Evolutionary conservation across 2,888 invertebrate species (phyloP), one percentile per base, ranked within the genome.

Genomic region (Blomia tropicalis): DNA sequence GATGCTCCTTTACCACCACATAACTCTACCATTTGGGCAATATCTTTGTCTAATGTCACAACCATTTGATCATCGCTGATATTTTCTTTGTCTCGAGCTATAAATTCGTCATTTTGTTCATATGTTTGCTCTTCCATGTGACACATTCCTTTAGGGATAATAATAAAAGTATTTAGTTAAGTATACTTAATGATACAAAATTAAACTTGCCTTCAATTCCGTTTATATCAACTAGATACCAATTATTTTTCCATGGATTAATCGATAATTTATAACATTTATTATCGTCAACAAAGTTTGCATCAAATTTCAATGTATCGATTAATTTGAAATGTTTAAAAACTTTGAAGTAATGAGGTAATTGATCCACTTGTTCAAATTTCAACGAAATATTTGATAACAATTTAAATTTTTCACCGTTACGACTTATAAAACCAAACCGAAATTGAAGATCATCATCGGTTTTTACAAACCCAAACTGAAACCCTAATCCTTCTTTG

Each of bases 1-100:
- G 63, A 63, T 19, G 41, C 51, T 7, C 63, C 63, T 47, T 63
- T 63, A 27, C 63, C 63, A 19, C 63, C 63, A 22, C 43, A 31
- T 22, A 63, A 25, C 68, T 70, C 30, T 2, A 53, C 54, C 4
- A 11, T 5, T 27, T 27, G 11, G 4, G 54, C 54, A 22, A 17
- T 25, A 5, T 53, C 54, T 27, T 22, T 27, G 27, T 7, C 27
- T 4, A 53, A 17, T 25, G 7, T 17, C 36, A 36, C 36, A 7
- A 36, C 36, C 36, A 36, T n/a, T n/a, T n/a, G n/a, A n/a, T n/a
- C n/a, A n/a, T n/a, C n/a, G n/a, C n/a, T n/a, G n/a, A n/a, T n/a
- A n/a, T n/a, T n/a, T n/a, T n/a, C n/a, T n/a, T n/a, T n/a, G n/a
- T n/a, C n/a, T n/a, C n/a, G n/a, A n/a, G n/a, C n/a, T n/a, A n/a